These are phyloP conservation scores for Liopterus haemorrhoidalis DNA, from an alignment of 2,888 invertebrate species.

Conservation along the genomic window DNA sequence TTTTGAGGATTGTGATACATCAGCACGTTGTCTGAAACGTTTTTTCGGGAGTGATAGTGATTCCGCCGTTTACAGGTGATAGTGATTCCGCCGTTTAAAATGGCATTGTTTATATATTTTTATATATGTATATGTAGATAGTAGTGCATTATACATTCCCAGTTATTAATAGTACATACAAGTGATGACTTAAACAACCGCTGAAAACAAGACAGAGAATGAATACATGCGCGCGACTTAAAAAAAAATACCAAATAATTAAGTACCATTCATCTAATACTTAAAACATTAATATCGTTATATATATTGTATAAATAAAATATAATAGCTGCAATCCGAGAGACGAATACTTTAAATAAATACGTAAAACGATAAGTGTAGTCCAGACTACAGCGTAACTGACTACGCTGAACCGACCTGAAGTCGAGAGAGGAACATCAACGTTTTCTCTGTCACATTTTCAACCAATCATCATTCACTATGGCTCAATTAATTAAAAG, in stretches of 20 bases:
- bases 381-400: too few species aligned
- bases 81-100: too few species aligned
- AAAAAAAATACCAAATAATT: slow-evolving; percentile 19
- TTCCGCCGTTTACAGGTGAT: too few species aligned
- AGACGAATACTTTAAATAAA: too few species aligned
- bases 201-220: slow-evolving; percentile 35
- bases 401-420: too few species aligned
- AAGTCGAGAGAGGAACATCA: slow-evolving; percentile 22
- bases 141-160: slow-evolving; percentile 46
- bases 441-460: slow-evolving; percentile 22
- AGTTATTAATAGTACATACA: slow-evolving; percentile 43
- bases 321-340: too few species aligned
- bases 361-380: too few species aligned
- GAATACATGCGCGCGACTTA: slow-evolving; percentile 13
- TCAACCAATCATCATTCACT: slow-evolving; percentile 36
- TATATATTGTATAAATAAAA: too few species aligned
- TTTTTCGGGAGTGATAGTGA: too few species aligned
- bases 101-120: slow-evolving; percentile 24
- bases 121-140: slow-evolving; percentile 29
- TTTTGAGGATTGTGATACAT: too few species aligned
- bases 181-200: slow-evolving; percentile 39
- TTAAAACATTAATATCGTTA: slow-evolving; percentile 19
- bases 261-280: slow-evolving; percentile 22
- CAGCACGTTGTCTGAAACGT: too few species aligned
- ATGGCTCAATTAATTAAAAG: slow-evolving; percentile 42